phyloP scores from a whole-genome alignment of 2,113 vertebrate genomes.

The Stigmatopora argus region DNA sequence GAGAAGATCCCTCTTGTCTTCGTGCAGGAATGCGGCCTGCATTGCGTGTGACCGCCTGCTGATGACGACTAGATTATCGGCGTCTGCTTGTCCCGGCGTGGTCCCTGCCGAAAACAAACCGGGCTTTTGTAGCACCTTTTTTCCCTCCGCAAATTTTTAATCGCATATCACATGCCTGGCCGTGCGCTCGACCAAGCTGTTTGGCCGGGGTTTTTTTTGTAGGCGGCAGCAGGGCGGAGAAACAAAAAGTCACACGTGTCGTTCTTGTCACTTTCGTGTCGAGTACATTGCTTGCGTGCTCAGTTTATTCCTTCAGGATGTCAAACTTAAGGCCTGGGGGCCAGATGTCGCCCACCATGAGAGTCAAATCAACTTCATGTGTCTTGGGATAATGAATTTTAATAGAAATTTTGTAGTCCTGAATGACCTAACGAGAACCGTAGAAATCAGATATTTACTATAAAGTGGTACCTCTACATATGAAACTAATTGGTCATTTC shows the following conservation, averaged over 20 bases:
- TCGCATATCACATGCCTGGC: neutral
- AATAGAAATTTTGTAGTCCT: no score
- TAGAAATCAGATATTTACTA: no score
- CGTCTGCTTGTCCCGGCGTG: neutral
- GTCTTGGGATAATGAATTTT: no score
- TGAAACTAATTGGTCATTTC: no score
- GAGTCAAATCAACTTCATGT: no score
- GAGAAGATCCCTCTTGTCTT: neutral
- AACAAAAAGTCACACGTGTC: neutral
- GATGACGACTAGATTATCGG: neutral
- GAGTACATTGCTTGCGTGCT: neutral
- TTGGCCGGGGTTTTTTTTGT: neutral
- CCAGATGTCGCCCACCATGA: no score
- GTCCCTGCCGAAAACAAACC: neutral
- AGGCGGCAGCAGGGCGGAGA: neutral
- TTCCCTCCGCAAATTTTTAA: neutral
- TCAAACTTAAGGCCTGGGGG: neutral
- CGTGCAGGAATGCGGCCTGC: neutral
- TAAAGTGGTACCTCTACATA: no score
- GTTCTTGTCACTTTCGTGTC: neutral
- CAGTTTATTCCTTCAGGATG: neutral
- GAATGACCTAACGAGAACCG: no score
- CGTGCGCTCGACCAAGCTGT: neutral
- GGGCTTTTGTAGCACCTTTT: neutral
- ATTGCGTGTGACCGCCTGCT: conserved; percentile 5